These are phyloP conservation scores for Dryobota labecula DNA, from an alignment of 2,888 invertebrate species.

Conservation along the genomic window DNA sequence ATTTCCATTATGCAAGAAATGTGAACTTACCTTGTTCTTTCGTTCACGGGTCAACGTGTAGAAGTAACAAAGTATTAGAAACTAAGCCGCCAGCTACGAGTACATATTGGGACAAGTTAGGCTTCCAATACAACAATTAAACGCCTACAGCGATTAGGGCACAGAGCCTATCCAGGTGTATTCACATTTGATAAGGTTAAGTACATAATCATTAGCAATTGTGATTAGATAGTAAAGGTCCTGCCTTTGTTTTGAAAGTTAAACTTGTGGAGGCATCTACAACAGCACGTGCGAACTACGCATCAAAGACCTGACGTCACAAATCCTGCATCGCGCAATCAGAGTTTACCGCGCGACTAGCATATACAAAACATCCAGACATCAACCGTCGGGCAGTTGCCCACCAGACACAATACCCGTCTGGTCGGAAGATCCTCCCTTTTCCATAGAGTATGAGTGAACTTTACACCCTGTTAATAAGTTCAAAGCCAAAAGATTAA, in stretches of 20 bases:
- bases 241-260: not conserved
- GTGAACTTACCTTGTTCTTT: conserved; percentile 27
- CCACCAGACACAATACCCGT: no score
- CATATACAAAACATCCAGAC: no score
- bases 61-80: conserved; percentile 22
- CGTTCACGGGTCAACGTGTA: conserved; percentile 22
- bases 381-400: no score
- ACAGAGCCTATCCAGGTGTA: conserved; percentile 7
- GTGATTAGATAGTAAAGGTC: conserved; percentile 26
- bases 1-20: conserved; percentile 12
- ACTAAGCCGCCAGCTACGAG: conserved; percentile 13
- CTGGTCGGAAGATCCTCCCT: no score
- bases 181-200: conserved; percentile 45
- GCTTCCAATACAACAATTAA: conserved; percentile 13
- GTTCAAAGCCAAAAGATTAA: no score
- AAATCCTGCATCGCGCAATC: no score
- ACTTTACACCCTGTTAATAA: no score
- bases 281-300: no score
- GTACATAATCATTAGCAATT: conserved; percentile 28
- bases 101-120: conserved; percentile 7
- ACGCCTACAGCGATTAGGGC: conserved; percentile 29
- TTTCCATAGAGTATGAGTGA: no score
- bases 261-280: not conserved
- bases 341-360: no score
- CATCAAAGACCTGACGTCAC: no score